Evolutionary conservation across 2,113 vertebrate genomes (phyloP), one percentile per base, ranked within the genome.

Genomic region (Prionailurus bengalensis): DNA sequence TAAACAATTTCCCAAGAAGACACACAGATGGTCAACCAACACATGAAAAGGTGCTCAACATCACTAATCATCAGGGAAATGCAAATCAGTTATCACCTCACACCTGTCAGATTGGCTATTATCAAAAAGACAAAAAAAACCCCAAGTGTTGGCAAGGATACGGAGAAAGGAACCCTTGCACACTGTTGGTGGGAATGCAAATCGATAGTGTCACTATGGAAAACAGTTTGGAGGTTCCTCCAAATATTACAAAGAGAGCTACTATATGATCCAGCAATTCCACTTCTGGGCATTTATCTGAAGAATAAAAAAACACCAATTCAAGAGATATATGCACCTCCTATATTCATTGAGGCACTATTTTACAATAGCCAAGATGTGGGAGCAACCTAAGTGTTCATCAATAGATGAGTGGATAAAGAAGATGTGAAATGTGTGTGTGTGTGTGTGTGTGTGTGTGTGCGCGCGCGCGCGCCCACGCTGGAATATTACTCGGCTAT

Each of bases 381-480:
- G 73, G 42, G 45, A 48, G 73, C 73, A 76, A 76, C 73, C 1
- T 29, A 39, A 39, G 73, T 76, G 42, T 76, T 31, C 29, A 51
- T 29, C 45, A 51, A 45, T 51, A 31, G 45, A 53, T 79, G 76
- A 53, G 48, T 33, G 16, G 17, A 79, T 79, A 48, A 76, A 76
- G 45, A 79, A 12, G 45, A 45, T 21, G 9, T 31, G 65, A 31
- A 21, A 0, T 31, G 65, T 66, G 65, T 31, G 65, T 29, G 63
- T 65, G 23, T 65, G 63, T 65, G 63, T 65, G 63, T 65, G 63
- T 65, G 63, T 29, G 45, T 33, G 17, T 33, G 29, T 21, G 13
- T 3, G 45, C 1, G 16, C 21, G 7, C n/a, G 15, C 0, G 14
- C 14, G 16, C 12, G 5, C 33, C 16, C 51, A 3, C 10, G 27